These are phyloP conservation scores for Idaea straminata DNA, from an alignment of 2,888 invertebrate genomes.

Conservation along the genomic window DNA sequence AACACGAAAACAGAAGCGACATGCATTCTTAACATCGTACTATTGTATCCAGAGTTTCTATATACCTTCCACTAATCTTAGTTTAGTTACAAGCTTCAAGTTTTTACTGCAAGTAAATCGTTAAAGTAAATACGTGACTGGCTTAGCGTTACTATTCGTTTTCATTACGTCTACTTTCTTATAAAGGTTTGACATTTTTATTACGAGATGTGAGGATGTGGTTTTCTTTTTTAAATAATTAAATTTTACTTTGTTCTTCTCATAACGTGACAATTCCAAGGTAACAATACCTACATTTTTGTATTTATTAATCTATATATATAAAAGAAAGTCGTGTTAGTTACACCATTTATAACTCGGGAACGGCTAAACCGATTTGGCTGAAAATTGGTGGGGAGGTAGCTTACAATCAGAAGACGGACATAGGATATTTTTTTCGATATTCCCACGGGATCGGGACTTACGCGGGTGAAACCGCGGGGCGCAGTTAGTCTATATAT, in stretches of 20 bases:
- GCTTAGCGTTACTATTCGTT: constrained; percentile 24
- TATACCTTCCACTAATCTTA: constrained; percentile 32
- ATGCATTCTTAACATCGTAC: not conserved
- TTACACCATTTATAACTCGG: too few relatives aligned
- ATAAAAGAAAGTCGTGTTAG: too few relatives aligned
- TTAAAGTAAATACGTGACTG: constrained; percentile 27
- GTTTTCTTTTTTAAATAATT: not conserved
- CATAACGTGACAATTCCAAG: not conserved
- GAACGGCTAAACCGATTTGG: too few relatives aligned
- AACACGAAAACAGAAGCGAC: too few relatives aligned
- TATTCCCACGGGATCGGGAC: too few relatives aligned
- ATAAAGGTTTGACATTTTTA: constrained; percentile 24
- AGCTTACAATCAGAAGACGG: too few relatives aligned
- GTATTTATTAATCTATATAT: too few relatives aligned
- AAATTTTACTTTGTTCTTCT: not conserved
- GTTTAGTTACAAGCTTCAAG: constrained; percentile 21
- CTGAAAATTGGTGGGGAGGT: too few relatives aligned
- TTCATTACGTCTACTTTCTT: constrained; percentile 25
- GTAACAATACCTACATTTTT: not conserved
- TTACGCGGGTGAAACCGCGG: too few relatives aligned
- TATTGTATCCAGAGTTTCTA: not conserved
- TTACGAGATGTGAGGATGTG: not conserved
- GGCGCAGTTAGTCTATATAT: too few relatives aligned
- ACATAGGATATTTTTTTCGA: too few relatives aligned
- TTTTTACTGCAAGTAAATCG: constrained; percentile 27